Evolutionary conservation across 2,797 vertebrate genomes (phyloP).

Genomic region (Sebastes baramenuke): DNA sequence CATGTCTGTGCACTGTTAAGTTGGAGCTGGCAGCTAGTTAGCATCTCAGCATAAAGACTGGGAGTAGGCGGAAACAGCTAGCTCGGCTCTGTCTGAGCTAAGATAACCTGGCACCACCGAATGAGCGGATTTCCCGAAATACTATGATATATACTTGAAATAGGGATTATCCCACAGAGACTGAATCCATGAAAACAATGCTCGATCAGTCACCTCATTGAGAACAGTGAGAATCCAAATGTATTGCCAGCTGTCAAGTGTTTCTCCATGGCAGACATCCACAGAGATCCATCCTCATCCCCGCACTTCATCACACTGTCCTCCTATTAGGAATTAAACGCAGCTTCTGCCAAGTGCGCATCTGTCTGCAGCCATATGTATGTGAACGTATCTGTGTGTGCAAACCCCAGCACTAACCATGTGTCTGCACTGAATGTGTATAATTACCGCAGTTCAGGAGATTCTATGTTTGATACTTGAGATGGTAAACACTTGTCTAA

Average conservation of each 20-base stretch:
- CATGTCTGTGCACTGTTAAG: neutral
- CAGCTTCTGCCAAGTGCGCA: constrained; percentile 25
- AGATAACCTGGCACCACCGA: neutral
- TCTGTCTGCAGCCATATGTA: neutral
- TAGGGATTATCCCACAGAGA: neutral
- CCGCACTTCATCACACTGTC: constrained; percentile 26
- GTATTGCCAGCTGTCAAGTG: constrained; percentile 41
- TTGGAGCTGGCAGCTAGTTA: neutral
- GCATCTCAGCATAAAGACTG: neutral
- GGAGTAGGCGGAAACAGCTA: neutral
- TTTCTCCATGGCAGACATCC: constrained; percentile 37
- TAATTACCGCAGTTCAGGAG: constrained; percentile 42
- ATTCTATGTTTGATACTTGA: constrained; percentile 58
- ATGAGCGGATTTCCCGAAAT: neutral
- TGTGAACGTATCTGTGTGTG: neutral
- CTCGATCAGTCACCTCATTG: constrained; percentile 13
- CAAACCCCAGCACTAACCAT: neutral
- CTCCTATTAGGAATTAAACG: constrained; percentile 19
- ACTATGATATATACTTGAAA: neutral
- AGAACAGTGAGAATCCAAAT: constrained; percentile 32
- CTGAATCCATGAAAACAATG: constrained; percentile 9
- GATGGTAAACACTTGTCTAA: constrained; percentile 69
- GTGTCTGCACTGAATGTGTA: constrained; percentile 33
- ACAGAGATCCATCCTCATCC: constrained; percentile 26
- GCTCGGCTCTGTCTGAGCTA: too few species aligned